A percentile compares a stretch with the other conserved stretches of the same genome.
These are phyloP conservation scores for Empis stercorea DNA, from an alignment of 2,888 invertebrate genomes.

Conservation along the genomic window DNA sequence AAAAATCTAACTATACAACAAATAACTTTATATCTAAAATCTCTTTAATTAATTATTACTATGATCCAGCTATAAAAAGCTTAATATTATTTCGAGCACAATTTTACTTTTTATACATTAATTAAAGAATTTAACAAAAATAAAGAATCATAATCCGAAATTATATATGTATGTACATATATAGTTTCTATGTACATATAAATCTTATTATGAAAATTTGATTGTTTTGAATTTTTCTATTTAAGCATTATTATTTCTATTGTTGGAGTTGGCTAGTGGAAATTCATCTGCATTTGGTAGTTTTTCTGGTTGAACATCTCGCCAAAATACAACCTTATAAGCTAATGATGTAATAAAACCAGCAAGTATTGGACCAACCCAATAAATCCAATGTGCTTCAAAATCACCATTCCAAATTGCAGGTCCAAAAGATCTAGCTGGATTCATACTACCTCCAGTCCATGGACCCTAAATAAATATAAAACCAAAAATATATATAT, in stretches of 20 bases:
- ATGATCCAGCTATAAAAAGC: no score
- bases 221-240: not conserved
- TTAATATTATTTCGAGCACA: no score
- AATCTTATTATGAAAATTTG: no score
- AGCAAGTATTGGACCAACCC: constrained; percentile 48
- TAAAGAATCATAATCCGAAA: no score
- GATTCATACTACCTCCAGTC: constrained; percentile 62
- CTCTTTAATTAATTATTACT: no score
- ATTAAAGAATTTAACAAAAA: no score
- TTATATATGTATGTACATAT: no score
- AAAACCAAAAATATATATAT: not conserved
- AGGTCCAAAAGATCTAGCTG: constrained; percentile 56
- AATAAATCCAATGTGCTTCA: constrained; percentile 57
- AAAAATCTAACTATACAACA: no score
- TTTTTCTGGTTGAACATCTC: not conserved
- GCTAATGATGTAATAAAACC: constrained; percentile 33
- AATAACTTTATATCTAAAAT: no score
- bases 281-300: not conserved
- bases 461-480: constrained; percentile 53
- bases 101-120: no score
- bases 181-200: no score
- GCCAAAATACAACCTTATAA: constrained; percentile 34
- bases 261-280: not conserved
- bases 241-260: not conserved
- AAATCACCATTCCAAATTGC: constrained; percentile 56